Evolutionary conservation across 35 echinoderm and acorn worm species (phyloP), one percentile per base, ranked within the genome.

Genomic region (Ptychodera flava): DNA sequence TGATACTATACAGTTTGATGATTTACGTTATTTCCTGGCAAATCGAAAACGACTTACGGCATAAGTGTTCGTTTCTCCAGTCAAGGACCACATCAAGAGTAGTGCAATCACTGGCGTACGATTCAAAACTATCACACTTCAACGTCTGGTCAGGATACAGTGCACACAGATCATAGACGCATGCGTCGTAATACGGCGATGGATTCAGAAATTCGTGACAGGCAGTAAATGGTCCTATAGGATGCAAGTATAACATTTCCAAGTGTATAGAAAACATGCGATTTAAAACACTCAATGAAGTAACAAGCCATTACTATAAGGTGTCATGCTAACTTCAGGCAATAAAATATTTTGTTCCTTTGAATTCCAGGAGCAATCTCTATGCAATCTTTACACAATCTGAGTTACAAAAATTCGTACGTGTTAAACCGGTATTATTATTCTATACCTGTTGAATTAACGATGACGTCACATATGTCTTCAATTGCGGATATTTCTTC

Each of bases 71-170:
- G 45, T 6, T 64, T 22, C 45, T 64, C 45, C 45, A 64, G 22
- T 64, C 45, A 22, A 64, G 6, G 45, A 64, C 22, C 6, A 64
- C 22, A 64, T 22, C 45, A 64, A 64, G 6, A 64, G 6, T 64
- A 12, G 45, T 22, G 22, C 45, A 64, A 22, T 64, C 45, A 6
- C 6, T 22, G 45, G 45, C 45, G 35, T 93, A 93, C 15, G 84
- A 76, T 77, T 91, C 88, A 16, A 91, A 52, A 81, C 83, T 93
- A 34, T 91, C 81, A 36, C 95, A 97, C 10, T 93, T 31, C 16
- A 91, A 80, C 0, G 89, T 85, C 6, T 90, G 77, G 64, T 88
- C 89, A 29, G 89, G 77, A 16, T 76, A 76, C 36, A 81, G 37
- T 14, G 36, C 85, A 80, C 92, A 93, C 53, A 93, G 33, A 52